These are phyloP conservation scores for Lobophora halterata DNA, from an alignment of 2,888 invertebrate genomes.

Conservation along the genomic window DNA sequence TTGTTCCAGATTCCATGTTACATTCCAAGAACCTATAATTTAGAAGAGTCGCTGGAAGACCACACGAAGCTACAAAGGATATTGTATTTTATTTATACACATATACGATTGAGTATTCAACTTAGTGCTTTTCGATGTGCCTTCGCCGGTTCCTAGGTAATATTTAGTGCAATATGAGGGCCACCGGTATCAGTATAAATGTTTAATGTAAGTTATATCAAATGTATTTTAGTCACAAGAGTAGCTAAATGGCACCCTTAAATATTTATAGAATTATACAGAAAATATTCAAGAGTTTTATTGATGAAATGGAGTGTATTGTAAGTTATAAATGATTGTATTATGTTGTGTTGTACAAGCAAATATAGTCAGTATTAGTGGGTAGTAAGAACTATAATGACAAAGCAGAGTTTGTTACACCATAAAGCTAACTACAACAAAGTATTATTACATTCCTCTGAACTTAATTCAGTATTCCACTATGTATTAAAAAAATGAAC, in stretches of 20 bases:
- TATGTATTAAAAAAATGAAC: too few relatives aligned
- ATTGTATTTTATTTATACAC: constrained; percentile 33
- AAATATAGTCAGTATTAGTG: constrained; percentile 16
- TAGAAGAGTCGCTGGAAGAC: constrained; percentile 34
- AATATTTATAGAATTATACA: constrained; percentile 5
- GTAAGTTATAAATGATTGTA: constrained; percentile 1
- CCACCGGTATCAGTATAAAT: constrained; percentile 28
- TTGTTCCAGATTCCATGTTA: constrained; percentile 33
- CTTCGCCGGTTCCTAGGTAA: constrained; percentile 62
- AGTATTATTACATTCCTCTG: constrained; percentile 19
- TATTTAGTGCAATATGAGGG: constrained; percentile 49
- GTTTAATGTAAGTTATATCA: constrained; percentile 13
- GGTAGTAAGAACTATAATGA: constrained; percentile 12
- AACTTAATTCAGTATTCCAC: constrained; percentile 11
- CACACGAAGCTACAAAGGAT: constrained; percentile 35
- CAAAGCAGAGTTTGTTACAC: too few relatives aligned
- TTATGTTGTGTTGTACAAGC: not conserved
- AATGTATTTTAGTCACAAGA: constrained; percentile 25
- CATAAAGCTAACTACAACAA: too few relatives aligned
- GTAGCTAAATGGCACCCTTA: constrained; percentile 18
- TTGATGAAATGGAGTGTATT: constrained; percentile 9
- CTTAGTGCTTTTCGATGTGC: constrained; percentile 56
- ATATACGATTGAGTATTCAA: constrained; percentile 31
- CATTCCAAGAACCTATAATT: constrained; percentile 34
- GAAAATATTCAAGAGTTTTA: not conserved